Evolutionary conservation across 2,113 vertebrate species (phyloP).

Genomic region (Thalassarche chlororhynchos): DNA sequence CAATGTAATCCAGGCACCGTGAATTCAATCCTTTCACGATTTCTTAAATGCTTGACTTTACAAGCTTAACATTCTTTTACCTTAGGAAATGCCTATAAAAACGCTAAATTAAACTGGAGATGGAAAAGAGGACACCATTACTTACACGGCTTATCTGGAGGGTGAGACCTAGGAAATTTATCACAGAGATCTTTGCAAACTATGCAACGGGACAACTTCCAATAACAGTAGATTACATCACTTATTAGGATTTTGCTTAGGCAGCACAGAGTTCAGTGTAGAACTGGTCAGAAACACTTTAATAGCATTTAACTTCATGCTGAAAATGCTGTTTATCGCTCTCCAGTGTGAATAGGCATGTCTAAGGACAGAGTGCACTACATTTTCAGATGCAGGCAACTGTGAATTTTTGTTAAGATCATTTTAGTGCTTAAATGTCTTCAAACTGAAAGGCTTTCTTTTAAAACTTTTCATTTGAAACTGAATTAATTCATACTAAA

Average conservation of each 20-base stretch:
- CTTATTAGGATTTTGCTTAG: neutral
- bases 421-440: neutral
- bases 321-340: slow-evolving; percentile 18
- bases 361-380: neutral
- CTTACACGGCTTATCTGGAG: neutral
- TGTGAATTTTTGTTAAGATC: neutral
- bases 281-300: neutral
- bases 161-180: neutral
- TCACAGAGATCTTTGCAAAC: neutral
- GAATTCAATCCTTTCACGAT: neutral
- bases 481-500: neutral
- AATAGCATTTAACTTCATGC: neutral
- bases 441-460: neutral
- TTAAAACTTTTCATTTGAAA: neutral
- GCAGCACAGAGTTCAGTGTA: neutral
- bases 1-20: neutral
- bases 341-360: neutral
- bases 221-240: neutral
- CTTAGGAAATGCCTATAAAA: neutral
- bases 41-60: neutral
- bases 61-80: neutral
- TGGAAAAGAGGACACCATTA: neutral
- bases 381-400: neutral
- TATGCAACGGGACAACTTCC: neutral
- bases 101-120: neutral